phyloP scores from a whole-genome alignment of 2,888 invertebrate genomes.

The Nyleta sp. region DNA sequence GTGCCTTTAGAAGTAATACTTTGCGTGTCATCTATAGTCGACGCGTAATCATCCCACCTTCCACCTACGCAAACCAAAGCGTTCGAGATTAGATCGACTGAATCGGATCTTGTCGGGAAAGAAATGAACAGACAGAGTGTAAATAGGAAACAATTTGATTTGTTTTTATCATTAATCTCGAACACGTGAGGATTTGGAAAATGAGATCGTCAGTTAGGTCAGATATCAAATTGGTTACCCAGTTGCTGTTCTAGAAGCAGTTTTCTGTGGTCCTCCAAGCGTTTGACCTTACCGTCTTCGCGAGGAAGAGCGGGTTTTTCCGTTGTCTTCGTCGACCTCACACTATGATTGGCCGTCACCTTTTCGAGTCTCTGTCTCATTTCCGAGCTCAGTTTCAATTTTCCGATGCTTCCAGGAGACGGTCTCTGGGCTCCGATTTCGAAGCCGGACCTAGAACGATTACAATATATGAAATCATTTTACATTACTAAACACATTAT shows the following conservation, averaged over 20 bases:
- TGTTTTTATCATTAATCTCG: slow-evolving; percentile 10
- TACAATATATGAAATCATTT: not conserved
- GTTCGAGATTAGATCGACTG: not conserved
- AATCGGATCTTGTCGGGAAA: not conserved
- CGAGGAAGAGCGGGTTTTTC: slow-evolving; percentile 87
- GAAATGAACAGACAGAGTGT: slow-evolving; percentile 1
- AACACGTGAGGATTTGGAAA: slow-evolving; percentile 41
- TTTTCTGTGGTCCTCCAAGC: slow-evolving; percentile 93
- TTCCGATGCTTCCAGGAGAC: slow-evolving; percentile 94
- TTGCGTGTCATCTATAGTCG: slow-evolving; percentile 80
- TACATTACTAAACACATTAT: no score
- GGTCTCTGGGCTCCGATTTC: slow-evolving; percentile 92
- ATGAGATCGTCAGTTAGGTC: slow-evolving; percentile 33
- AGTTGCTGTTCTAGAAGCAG: slow-evolving; percentile 93
- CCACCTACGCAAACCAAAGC: slow-evolving; percentile 71
- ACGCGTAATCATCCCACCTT: slow-evolving; percentile 81
- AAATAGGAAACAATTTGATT: slow-evolving; percentile 1
- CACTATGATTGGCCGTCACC: slow-evolving; percentile 94
- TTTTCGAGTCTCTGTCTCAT: slow-evolving; percentile 95
- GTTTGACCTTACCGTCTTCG: slow-evolving; percentile 86
- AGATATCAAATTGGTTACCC: slow-evolving; percentile 80
- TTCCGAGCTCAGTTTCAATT: slow-evolving; percentile 94
- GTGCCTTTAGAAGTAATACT: slow-evolving; percentile 81
- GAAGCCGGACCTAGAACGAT: slow-evolving; percentile 84
- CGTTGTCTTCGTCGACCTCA: slow-evolving; percentile 90